A percentile compares a stretch with the other conserved stretches of the same genome.
These are phyloP conservation scores for Lasioglossum vierecki DNA, from an alignment of 2,888 invertebrate genomes.

Conservation along the genomic window DNA sequence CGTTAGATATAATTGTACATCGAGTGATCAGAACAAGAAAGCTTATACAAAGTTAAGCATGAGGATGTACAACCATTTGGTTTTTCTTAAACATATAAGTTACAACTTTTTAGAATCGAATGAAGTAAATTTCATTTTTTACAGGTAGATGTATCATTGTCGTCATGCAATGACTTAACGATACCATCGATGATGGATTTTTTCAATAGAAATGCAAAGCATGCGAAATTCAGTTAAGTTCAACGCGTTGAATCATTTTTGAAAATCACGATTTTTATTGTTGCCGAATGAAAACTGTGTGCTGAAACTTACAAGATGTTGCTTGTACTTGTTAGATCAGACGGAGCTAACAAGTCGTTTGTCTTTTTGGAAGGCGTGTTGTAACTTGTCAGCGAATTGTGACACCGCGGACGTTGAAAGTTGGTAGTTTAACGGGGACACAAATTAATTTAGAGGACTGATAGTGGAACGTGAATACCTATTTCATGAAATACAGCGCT, in stretches of 20 bases:
- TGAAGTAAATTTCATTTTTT: too few species aligned
- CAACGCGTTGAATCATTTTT: not conserved
- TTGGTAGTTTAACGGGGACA: not conserved
- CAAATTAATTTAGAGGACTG: not conserved
- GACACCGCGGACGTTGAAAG: not conserved
- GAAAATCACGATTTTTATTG: not conserved
- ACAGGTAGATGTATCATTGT: too few species aligned
- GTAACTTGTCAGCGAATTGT: not conserved
- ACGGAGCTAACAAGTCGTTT: not conserved
- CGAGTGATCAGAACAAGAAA: too few species aligned
- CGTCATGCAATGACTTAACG: not conserved
- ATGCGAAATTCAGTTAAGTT: not conserved
- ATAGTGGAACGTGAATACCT: not conserved
- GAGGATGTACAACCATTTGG: too few species aligned
- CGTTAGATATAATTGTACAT: too few species aligned
- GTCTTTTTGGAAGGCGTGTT: not conserved
- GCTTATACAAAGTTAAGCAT: too few species aligned
- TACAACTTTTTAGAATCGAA: too few species aligned
- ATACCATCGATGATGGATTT: too few species aligned
- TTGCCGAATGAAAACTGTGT: not conserved
- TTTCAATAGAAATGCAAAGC: not conserved
- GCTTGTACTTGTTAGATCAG: not conserved
- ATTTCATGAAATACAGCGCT: not conserved
- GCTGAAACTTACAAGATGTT: not conserved
- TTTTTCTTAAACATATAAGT: too few species aligned